Base-by-base conservation (phyloP, 1,140 invertebrate species). In the Leptestheria dahalacensis region DNA sequence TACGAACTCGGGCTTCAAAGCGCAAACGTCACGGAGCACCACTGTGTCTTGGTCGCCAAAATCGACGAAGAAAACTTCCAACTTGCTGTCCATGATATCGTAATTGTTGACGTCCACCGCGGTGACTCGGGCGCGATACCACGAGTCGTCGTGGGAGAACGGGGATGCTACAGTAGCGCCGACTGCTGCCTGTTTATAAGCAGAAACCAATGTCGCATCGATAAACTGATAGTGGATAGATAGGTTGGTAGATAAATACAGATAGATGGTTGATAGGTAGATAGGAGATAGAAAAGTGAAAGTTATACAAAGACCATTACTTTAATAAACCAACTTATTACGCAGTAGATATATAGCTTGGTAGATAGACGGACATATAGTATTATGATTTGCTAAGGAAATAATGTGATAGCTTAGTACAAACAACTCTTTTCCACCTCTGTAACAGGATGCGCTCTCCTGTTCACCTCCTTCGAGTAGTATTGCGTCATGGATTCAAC, bases 131-230 rank as follows among this genome's bases (percentile, higher is more conserved):
- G 68, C 72, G 41, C 72, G 62, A 58, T 72, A 73, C 69, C 70
- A 73, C 9, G 61, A 63, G 4, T 64, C 63, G 55, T 72, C 71
- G 52, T 66, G 62, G 21, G 66, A 64, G 64, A 73, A 74, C 24
- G 64, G 66, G 0, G 71, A 69, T 55, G 72, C 72, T 20, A 74
- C 68, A 23, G 73, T 56, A 51, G 72, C 68, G 18, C 69, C 70
- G 28, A 60, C 63, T 12, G 61, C 63, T 1, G 70, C 64, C 60
- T 67, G 54, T 4, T n/a, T 15, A 21, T n/a, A n/a, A n/a, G n/a
- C n/a, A n/a, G n/a, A n/a, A n/a, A n/a, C n/a, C n/a, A n/a, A n/a
- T n/a, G n/a, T n/a, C n/a, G n/a, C n/a, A n/a, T n/a, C n/a, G n/a
- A n/a, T n/a, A n/a, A n/a, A n/a, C n/a, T n/a, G n/a, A n/a, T n/a